Percentiles rank a stretch among this genome's conserved stretches.
Evolutionary conservation across 2,113 vertebrate genomes (phyloP).

Genomic region (Morone chrysops): DNA sequence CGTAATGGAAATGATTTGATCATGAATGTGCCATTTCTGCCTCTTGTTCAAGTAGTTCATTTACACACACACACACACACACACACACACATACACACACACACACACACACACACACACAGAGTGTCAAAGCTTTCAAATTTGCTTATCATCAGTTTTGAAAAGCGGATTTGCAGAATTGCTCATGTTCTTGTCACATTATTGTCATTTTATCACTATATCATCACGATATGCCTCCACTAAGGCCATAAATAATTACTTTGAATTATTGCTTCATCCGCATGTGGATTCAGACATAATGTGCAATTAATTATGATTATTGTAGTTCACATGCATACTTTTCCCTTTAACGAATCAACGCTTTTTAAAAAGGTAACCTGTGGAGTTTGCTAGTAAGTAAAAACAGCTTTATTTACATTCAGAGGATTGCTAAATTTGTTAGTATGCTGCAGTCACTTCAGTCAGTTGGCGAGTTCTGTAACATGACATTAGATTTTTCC

Average conservation of each 20-base stretch:
- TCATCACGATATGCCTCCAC: too few species aligned
- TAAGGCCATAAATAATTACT: too few species aligned
- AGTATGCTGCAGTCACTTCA: too few species aligned
- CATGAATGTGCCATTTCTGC: constrained; percentile 27
- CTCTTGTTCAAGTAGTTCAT: background rate
- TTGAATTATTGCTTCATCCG: too few species aligned
- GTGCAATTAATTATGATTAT: too few species aligned
- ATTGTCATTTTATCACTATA: too few species aligned
- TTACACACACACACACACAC: background rate
- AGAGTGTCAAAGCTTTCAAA: constrained; percentile 1
- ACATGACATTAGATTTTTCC: background rate
- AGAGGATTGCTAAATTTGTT: background rate
- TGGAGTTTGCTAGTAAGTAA: background rate
- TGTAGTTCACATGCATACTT: too few species aligned
- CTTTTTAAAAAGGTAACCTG: background rate
- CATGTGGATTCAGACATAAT: too few species aligned
- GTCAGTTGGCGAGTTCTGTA: background rate
- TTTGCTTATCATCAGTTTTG: too few species aligned
- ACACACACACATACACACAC: background rate
- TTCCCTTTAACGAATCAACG: background rate
- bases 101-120: constrained; percentile 8
- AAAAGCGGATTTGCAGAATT: too few species aligned
- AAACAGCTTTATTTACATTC: background rate
- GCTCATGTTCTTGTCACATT: too few species aligned
- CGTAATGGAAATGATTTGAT: background rate